These are phyloP conservation scores for Meloidogyne floridensis DNA, from an alignment of 1,140 invertebrate genomes.

Conservation along the genomic window DNA sequence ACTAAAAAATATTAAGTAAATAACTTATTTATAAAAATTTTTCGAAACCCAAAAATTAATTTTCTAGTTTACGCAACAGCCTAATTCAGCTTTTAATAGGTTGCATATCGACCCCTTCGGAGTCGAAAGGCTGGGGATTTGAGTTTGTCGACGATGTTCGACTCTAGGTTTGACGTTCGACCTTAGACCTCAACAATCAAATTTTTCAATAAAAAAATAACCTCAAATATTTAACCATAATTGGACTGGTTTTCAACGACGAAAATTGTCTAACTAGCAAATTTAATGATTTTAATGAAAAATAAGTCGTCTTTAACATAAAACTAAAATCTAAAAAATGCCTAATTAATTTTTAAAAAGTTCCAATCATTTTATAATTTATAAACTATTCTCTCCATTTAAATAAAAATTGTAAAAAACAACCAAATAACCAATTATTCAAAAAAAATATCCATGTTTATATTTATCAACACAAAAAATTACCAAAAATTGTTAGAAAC, in stretches of 20 bases:
- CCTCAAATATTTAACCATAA: constrained; percentile 20
- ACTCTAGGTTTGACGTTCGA: no score
- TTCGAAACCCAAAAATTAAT: no score
- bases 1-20: constrained; percentile 71
- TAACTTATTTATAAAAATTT: no score
- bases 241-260: not conserved
- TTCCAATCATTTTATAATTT: no score
- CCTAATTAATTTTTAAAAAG: no score
- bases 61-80: no score
- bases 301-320: not conserved
- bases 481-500: not conserved
- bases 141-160: no score
- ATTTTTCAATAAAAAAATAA: not conserved
- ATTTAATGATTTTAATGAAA: not conserved
- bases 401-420: not conserved
- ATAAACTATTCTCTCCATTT: not conserved
- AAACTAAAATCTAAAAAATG: not conserved
- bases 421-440: not conserved
- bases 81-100: no score
- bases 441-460: not conserved
- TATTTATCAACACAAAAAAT: not conserved
- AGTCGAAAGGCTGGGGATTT: no score
- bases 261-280: not conserved
- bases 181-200: no score
- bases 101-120: no score